Evolutionary conservation across 2,797 vertebrate genomes (phyloP).

Genomic region (Pangasius mekongensis): DNA sequence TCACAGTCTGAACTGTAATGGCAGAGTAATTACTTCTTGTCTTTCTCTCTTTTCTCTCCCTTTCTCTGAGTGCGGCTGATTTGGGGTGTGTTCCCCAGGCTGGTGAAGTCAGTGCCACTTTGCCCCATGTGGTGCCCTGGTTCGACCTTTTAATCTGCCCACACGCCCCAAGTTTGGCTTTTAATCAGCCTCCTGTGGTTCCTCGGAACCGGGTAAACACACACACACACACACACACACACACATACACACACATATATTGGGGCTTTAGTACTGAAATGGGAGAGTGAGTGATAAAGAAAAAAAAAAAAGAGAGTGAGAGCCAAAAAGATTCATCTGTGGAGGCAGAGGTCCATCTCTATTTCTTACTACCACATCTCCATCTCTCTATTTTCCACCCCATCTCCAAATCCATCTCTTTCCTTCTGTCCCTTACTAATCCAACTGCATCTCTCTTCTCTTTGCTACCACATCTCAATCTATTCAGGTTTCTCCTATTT

Average conservation of each 20-base stretch:
- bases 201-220: slow-evolving; percentile 23
- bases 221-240: slow-evolving; percentile 10
- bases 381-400: background rate
- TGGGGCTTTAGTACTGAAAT: background rate
- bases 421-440: background rate
- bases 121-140: slow-evolving; percentile 17
- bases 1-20: background rate
- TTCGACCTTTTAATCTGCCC: slow-evolving; percentile 43
- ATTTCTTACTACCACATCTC: background rate
- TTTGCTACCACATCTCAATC: background rate
- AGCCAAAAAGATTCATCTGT: background rate
- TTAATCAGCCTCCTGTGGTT: slow-evolving; percentile 52
- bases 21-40: slow-evolving; percentile 17
- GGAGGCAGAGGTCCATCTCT: background rate
- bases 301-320: background rate
- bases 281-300: background rate
- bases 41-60: background rate
- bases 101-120: background rate
- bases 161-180: slow-evolving; percentile 34
- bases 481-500: background rate
- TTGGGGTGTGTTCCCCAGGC: background rate
- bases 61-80: background rate
- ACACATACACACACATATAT: background rate
- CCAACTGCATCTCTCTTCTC: background rate
- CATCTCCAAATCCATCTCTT: background rate